phyloP scores from a whole-genome alignment of 2,888 invertebrate genomes.

The Arrhopalites spinosus region DNA sequence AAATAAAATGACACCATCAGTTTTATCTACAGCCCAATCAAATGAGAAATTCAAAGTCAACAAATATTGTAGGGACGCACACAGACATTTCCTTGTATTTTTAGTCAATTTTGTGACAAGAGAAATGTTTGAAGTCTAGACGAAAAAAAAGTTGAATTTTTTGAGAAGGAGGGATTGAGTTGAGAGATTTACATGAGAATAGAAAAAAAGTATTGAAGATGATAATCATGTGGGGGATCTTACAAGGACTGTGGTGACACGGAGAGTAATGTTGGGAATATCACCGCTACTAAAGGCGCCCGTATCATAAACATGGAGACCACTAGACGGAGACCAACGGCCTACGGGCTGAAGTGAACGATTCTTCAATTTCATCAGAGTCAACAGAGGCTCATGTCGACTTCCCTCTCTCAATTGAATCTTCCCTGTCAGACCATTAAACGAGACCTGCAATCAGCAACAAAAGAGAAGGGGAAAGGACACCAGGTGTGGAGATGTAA shows the following conservation, averaged over 20 bases:
- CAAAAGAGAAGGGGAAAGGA: not conserved
- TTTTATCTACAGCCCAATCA: no score
- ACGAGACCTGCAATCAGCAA: slow-evolving; percentile 67
- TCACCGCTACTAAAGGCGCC: slow-evolving; percentile 74
- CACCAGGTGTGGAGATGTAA: not conserved
- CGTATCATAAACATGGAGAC: slow-evolving; percentile 73
- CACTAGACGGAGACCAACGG: slow-evolving; percentile 71
- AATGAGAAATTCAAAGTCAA: no score
- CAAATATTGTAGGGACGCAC: no score
- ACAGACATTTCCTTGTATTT: no score
- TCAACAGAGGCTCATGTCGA: slow-evolving; percentile 74
- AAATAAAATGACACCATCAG: not conserved
- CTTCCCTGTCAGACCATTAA: slow-evolving; percentile 78
- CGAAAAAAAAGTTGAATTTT: no score
- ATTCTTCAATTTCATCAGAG: slow-evolving; percentile 74
- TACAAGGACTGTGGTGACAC: slow-evolving; percentile 77
- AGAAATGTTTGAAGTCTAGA: no score
- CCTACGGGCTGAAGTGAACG: slow-evolving; percentile 76
- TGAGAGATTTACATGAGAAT: no score
- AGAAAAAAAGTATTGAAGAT: not conserved
- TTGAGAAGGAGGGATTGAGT: no score
- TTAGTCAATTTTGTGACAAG: no score
- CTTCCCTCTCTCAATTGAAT: slow-evolving; percentile 80
- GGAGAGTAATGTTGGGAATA: slow-evolving; percentile 73
- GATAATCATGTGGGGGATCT: slow-evolving; percentile 58